A percentile compares a stretch with the other conserved stretches of the same genome.
phyloP scores from a whole-genome alignment of 2,888 invertebrate genomes.

The Agrochola litura region DNA sequence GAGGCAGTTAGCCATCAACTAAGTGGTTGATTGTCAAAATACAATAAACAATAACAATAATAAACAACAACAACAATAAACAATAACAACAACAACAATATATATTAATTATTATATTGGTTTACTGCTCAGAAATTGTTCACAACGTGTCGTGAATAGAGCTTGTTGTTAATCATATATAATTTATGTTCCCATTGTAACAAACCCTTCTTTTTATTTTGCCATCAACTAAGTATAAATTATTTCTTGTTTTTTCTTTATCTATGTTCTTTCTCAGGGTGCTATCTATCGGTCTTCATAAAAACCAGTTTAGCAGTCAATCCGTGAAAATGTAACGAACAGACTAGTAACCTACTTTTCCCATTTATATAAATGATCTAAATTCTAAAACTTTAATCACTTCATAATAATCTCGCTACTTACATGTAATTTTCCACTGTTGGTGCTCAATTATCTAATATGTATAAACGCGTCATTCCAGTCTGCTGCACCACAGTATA shows the following conservation, averaged over 20 bases:
- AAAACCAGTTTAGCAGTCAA: not conserved
- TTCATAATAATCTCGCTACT: not conserved
- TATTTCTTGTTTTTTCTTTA: too few species aligned
- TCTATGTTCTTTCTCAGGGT: not conserved
- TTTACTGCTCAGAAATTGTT: too few species aligned
- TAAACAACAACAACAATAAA: too few species aligned
- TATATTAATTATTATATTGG: too few species aligned
- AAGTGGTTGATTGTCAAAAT: not conserved
- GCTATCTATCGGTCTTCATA: not conserved
- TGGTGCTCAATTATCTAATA: not conserved
- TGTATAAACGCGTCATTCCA: not conserved
- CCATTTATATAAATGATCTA: not conserved
- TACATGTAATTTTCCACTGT: not conserved
- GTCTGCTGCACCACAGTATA: not conserved
- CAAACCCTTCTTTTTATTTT: too few species aligned
- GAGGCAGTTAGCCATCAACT: not conserved
- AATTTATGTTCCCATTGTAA: too few species aligned
- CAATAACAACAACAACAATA: too few species aligned
- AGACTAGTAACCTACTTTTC: not conserved
- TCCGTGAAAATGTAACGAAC: not conserved
- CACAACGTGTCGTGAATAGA: too few species aligned
- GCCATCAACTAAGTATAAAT: too few species aligned
- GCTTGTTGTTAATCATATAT: too few species aligned
- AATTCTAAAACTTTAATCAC: not conserved
- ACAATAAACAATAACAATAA: too few species aligned